Percentiles rank a stretch among this genome's conserved stretches.
Evolutionary conservation across 2,888 invertebrate species (phyloP).

Genomic region (Polia nebulosa): DNA sequence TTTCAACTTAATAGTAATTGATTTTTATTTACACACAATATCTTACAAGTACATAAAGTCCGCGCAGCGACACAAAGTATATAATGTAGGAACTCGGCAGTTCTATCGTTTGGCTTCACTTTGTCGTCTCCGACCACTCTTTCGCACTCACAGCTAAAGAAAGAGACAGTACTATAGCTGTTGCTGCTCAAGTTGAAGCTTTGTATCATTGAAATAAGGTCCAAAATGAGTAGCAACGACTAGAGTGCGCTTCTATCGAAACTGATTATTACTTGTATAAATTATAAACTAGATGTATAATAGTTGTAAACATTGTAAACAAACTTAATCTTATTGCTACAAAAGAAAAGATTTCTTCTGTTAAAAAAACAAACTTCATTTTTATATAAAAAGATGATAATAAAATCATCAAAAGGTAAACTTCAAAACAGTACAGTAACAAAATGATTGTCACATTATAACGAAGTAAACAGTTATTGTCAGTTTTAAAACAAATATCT

Average conservation of each 20-base stretch:
- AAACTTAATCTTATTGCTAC: conserved; percentile 17
- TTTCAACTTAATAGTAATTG: conserved; percentile 4
- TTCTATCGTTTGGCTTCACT: conserved; percentile 61
- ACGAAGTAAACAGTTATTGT: conserved; percentile 16
- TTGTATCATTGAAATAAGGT: neutral
- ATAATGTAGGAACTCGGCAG: conserved; percentile 65
- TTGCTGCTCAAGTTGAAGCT: conserved; percentile 20
- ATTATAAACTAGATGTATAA: conserved; percentile 25
- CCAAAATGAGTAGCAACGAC: conserved; percentile 26
- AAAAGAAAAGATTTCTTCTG: conserved; percentile 21
- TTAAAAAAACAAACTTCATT: conserved; percentile 1
- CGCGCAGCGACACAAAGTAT: conserved; percentile 44
- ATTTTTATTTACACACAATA: conserved; percentile 34
- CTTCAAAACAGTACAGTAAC: conserved; percentile 3
- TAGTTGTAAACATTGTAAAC: conserved; percentile 23
- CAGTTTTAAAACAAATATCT: conserved; percentile 1
- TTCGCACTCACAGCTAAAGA: conserved; percentile 52
- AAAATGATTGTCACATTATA: conserved; percentile 10
- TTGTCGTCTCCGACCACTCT: conserved; percentile 48
- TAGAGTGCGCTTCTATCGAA: conserved; percentile 54
- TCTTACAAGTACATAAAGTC: conserved; percentile 38
- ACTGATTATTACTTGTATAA: conserved; percentile 44
- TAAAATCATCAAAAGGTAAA: conserved; percentile 13
- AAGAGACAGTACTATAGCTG: conserved; percentile 39
- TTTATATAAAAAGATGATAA: neutral